Evolutionary conservation across 2,888 invertebrate genomes (phyloP).

Genomic region (Melangyna quadrimaculata): DNA sequence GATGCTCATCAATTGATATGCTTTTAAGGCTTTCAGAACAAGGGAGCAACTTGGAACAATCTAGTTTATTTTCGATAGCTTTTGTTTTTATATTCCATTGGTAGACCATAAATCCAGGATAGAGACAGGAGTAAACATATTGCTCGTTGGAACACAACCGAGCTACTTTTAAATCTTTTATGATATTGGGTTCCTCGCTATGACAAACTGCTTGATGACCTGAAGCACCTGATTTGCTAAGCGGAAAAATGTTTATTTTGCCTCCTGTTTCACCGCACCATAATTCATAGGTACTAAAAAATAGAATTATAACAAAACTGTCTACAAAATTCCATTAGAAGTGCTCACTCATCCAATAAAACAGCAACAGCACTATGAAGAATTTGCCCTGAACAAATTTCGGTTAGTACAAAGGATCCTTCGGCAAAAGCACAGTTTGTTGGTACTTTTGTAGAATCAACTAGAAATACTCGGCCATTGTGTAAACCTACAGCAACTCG

Average conservation of each 20-base stretch:
- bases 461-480: conserved; percentile 89
- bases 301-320: neutral
- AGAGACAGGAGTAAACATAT: conserved; percentile 90
- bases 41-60: conserved; percentile 95
- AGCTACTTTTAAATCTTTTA: conserved; percentile 83
- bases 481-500: conserved; percentile 91
- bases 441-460: conserved; percentile 84
- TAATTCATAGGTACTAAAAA: conserved; percentile 85
- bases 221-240: conserved; percentile 87
- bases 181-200: conserved; percentile 80
- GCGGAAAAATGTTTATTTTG: conserved; percentile 88
- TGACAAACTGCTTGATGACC: conserved; percentile 88
- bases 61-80: conserved; percentile 88
- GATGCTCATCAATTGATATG: conserved; percentile 93
- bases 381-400: conserved; percentile 87
- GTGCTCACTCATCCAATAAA: conserved; percentile 76
- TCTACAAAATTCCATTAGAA: neutral
- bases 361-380: conserved; percentile 87
- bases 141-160: conserved; percentile 85
- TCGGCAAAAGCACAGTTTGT: conserved; percentile 85
- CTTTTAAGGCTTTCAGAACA: conserved; percentile 96
- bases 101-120: conserved; percentile 93
- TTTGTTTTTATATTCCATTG: conserved; percentile 90
- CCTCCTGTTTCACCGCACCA: conserved; percentile 95
- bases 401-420: conserved; percentile 89